phyloP scores from a whole-genome alignment of 2,113 vertebrate species.

The Athene noctua region DNA sequence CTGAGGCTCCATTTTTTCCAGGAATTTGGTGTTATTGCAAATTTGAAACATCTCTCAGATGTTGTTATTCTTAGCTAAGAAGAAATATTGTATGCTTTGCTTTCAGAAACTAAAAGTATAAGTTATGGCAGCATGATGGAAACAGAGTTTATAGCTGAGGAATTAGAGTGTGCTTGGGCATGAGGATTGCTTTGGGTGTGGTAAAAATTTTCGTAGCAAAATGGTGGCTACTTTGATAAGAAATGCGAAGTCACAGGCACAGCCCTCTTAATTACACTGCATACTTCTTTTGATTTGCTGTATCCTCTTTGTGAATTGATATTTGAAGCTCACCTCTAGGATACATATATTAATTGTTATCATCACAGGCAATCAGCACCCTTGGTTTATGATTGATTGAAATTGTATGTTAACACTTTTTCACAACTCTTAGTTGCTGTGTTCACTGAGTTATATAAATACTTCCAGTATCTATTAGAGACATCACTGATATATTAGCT shows the following conservation, averaged over 20 bases:
- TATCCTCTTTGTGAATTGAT: background rate
- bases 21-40: background rate
- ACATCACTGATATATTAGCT: background rate
- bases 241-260: background rate
- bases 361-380: background rate
- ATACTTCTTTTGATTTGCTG: background rate
- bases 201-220: background rate
- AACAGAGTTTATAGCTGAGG: background rate
- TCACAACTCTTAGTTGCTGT: background rate
- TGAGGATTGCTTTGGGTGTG: background rate
- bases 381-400: background rate
- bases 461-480: background rate
- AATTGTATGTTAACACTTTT: background rate
- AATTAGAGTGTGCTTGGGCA: background rate
- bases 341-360: background rate
- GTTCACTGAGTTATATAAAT: background rate
- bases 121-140: background rate
- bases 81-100: background rate
- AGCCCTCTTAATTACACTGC: background rate
- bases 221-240: background rate
- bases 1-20: background rate
- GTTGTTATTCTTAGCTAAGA: background rate
- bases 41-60: background rate
- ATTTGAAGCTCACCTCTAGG: background rate
- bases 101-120: background rate